Evolutionary conservation across 2,888 invertebrate genomes (phyloP), one percentile per base, ranked within the genome.

Genomic region (Phymatocera aterrima): DNA sequence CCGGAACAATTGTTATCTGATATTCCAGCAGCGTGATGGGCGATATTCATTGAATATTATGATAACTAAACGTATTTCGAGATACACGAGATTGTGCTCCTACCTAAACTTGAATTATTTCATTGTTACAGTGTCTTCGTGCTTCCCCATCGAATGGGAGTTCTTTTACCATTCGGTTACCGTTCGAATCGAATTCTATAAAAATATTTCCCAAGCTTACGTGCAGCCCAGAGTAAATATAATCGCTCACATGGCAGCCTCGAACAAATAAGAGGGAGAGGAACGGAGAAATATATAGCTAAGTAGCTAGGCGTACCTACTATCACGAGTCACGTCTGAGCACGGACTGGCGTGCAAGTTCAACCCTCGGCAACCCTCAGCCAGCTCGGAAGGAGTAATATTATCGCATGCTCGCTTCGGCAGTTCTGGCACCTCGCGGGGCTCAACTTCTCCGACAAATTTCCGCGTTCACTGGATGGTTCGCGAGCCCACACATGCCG

Each of bases 311-410:
- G 10, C 2, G 28, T 28, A n/a, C 15, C 8, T n/a, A 72, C 72
- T 72, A 84, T 85, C 86, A 85, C 86, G 88, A 87, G 86, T 87
- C 88, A 85, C 87, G 89, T 89, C 89, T 86, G 82, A 87, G 83
- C 84, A 87, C 86, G 87, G 84, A 89, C 89, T 89, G 89, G 85
- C 87, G 86, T 86, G 87, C 85, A 82, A 79, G 79, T 82, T 82
- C 82, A 83, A 84, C 85, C 84, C 84, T 83, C 83, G 72, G 78
- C 54, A 75, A n/a, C 48, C 75, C 37, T 77, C 80, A 64, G 34
- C 15, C 51, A 46, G 15, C 64, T 31, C 28, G 77, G 12, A 18
- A 64, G 5, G 31, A 79, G 74, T 78, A 82, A 81, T 80, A 83
- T 84, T 84, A 84, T 82, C 82, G 83, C 83, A 81, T 82, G 81